A percentile compares a stretch with the other conserved stretches of the same genome.
phyloP scores from a whole-genome alignment of 2,797 vertebrate species.

The Acestrorhynchus altus region DNA sequence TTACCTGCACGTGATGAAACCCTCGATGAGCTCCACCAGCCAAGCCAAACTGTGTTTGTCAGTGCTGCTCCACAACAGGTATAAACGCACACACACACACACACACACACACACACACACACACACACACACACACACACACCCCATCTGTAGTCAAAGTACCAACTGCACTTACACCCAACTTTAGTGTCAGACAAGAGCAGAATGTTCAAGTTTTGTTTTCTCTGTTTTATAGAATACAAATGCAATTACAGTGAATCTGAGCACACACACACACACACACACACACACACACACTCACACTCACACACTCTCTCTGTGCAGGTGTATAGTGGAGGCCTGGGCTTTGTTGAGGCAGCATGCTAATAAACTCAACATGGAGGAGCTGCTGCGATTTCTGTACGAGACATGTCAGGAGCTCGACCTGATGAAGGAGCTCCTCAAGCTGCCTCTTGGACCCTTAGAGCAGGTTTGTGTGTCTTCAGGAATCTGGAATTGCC shows the following conservation, averaged over 20 bases:
- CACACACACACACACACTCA: neutral
- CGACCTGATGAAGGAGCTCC: slow-evolving; percentile 89
- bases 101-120: neutral
- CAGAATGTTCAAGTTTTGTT: no score
- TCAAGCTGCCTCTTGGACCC: slow-evolving; percentile 88
- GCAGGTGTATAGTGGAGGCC: slow-evolving; percentile 91
- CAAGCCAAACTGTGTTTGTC: slow-evolving; percentile 88
- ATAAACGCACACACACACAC: slow-evolving; percentile 32
- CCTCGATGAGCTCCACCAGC: slow-evolving; percentile 75
- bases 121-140: no score
- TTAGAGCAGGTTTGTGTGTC: slow-evolving; percentile 83
- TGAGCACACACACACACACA: no score
- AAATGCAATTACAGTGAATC: no score
- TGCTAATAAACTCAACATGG: slow-evolving; percentile 78
- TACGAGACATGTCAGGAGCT: slow-evolving; percentile 91
- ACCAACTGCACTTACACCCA: no score
- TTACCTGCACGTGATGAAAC: slow-evolving; percentile 88
- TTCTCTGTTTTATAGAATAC: no score
- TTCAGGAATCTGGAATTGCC: no score
- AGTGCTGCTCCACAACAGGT: slow-evolving; percentile 92
- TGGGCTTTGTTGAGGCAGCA: slow-evolving; percentile 88
- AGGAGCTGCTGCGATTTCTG: slow-evolving; percentile 85
- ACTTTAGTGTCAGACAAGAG: no score
- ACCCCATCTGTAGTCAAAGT: no score
- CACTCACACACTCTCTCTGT: slow-evolving; percentile 16